A percentile compares a stretch with the other conserved stretches of the same genome.
These are phyloP conservation scores for Manduca sexta DNA, from an alignment of 1,140 invertebrate genomes.

Conservation along the genomic window DNA sequence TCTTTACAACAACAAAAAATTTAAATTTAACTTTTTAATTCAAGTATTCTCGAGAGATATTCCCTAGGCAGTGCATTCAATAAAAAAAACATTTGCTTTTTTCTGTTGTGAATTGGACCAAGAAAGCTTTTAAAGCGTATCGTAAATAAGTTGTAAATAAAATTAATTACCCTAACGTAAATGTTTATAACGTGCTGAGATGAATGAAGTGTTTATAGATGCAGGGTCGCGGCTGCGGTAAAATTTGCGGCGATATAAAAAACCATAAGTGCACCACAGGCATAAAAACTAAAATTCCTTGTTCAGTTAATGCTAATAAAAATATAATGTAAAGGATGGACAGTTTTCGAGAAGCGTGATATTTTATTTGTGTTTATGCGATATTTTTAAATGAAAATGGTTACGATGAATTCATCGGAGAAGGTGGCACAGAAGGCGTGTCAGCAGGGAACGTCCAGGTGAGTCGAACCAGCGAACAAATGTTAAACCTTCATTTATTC, in stretches of 20 bases:
- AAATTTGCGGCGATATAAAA: background rate
- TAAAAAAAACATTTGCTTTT: too few species aligned
- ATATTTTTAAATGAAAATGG: slow-evolving; percentile 59
- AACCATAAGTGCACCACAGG: background rate
- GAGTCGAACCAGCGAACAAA: slow-evolving; percentile 1
- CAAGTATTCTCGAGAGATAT: too few species aligned
- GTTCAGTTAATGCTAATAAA: too few species aligned
- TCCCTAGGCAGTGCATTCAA: too few species aligned
- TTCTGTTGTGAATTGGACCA: too few species aligned
- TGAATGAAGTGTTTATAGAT: slow-evolving; percentile 12
- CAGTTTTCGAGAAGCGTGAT: slow-evolving; percentile 3
- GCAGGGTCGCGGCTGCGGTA: background rate
- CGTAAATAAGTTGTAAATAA: too few species aligned
- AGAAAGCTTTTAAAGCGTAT: too few species aligned
- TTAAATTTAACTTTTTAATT: too few species aligned
- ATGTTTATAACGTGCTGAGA: background rate
- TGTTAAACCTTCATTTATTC: background rate
- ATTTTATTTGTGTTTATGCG: slow-evolving; percentile 9
- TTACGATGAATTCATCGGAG: slow-evolving; percentile 71
- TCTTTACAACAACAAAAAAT: too few species aligned
- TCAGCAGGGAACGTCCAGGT: slow-evolving; percentile 65
- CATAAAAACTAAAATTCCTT: too few species aligned
- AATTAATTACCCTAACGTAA: background rate
- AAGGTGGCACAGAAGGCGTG: slow-evolving; percentile 64
- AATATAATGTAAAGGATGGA: background rate